Base-by-base conservation (phyloP, 1,140 invertebrate species). In the Thaumetopoea pityocampa region DNA sequence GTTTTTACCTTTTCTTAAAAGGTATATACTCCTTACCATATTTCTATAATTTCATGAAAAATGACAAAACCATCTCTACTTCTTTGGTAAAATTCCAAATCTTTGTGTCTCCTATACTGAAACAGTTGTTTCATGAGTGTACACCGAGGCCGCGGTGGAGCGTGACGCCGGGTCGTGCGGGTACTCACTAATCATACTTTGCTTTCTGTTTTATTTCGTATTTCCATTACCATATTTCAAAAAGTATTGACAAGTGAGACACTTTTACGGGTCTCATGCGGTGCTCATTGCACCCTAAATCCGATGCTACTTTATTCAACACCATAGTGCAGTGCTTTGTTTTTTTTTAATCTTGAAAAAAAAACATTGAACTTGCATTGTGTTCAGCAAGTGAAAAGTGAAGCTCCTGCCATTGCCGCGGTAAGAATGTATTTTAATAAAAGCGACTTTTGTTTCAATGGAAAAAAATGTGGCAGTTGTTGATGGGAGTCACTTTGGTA, bases 171-270 rank as follows among this genome's bases (percentile, higher is more conserved):
- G 69, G 73, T 76, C 73, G 51, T 76, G 70, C 63, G 67, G n/a
- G 67, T 65, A 67, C 65, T 72, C 76, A 80, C 79, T 80, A 80
- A 79, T 79, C 76, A 83, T 76, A 80, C 70, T 80, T 72, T 83
- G 73, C 74, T 79, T 79, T 79, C 70, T 79, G 70, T 83, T 83
- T 80, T 83, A 83, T 78, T 79, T 73, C 72, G 66, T 72, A 80
- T 83, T 83, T 83, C 77, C 79, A 81, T 83, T 83, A 83, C 72
- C 72, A 67, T 79, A 81, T 79, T 80, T 81, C 79, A 80, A 79
- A 77, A 83, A 59, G 72, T 83, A 83, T 83, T 83, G 79, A 83
- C 76, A 65, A 71, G 77, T 70, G 73, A 65, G 79, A 70, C 72
- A 72, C 70, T 79, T 82, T 80, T 80, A 83, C 58, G 74, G 74